Evolutionary conservation across 2,113 vertebrate genomes (phyloP), one percentile per base, ranked within the genome.

Genomic region (Saguinus imperator): DNA sequence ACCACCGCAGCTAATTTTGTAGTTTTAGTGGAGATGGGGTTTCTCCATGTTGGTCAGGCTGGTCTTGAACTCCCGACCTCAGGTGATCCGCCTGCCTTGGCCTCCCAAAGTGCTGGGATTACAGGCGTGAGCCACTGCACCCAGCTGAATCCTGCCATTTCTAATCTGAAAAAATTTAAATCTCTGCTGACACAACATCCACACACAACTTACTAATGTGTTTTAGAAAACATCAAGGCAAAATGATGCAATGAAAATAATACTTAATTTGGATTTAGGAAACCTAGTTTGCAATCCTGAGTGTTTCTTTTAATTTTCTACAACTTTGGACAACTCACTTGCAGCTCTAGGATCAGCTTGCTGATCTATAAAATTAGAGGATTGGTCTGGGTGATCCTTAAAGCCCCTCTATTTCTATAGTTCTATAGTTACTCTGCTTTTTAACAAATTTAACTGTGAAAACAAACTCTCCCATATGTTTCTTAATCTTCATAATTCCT

Each of bases 371-470:
- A 92, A 73, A n/a, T 45, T 76, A 73, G 57, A 76, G 13, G 3
- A 0, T n/a, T 57, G 18, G 45, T 52, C 50, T 64, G 14, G 18
- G 21, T 75, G 29, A 23, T 35, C 12, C 40, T 70, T 52, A 45
- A 40, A 17, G 13, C 50, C 70, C 86, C 35, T 94, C 52, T 64
- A 6, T 8, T 73, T 92, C 75, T 40, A 52, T 3, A 83, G 43
- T 82, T 91, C 11, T 45, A 40, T 57, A 80, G 73, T 58, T 73
- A 43, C n/a, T 93, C 87, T 94, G 58, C 13, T 91, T 94, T 57
- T 85, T 40, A 95, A 79, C 29, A 68, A 86, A 35, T 45, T 88
- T 48, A 61, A 85, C 35, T 92, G 25, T 80, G 77, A 95, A 94
- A 92, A 85, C 35, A 58, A 72, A 5, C 12, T 17, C 6, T 4